Evolutionary conservation across 2,888 invertebrate genomes (phyloP).

Genomic region (Deilephila porcellus): DNA sequence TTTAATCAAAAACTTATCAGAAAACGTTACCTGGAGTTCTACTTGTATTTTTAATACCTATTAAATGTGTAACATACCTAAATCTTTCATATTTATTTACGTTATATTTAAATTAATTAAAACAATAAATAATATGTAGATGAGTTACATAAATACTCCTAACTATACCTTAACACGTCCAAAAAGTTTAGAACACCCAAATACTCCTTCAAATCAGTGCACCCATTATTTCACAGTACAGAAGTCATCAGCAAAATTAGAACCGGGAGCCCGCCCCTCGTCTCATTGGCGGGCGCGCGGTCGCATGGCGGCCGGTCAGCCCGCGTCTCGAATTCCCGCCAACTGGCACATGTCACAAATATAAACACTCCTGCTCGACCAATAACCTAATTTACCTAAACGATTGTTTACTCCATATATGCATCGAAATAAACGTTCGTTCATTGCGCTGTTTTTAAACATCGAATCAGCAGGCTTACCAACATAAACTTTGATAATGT

Average conservation of each 20-base stretch:
- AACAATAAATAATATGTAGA: not conserved
- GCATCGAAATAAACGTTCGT: not conserved
- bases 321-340: slow-evolving; percentile 65
- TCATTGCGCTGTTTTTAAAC: not conserved
- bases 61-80: not conserved
- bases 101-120: not conserved
- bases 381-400: slow-evolving; percentile 32
- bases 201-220: not conserved
- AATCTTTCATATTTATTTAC: not conserved
- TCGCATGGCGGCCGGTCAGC: slow-evolving; percentile 75
- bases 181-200: not conserved
- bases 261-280: slow-evolving; percentile 56
- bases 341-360: slow-evolving; percentile 30
- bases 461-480: not conserved
- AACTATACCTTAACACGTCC: not conserved
- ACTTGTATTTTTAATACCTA: not conserved
- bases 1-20: too few species aligned
- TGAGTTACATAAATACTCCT: not conserved
- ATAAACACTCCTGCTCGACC: slow-evolving; percentile 32
- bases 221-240: not conserved
- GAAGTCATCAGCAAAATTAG: slow-evolving; percentile 24
- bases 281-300: slow-evolving; percentile 63
- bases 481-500: not conserved
- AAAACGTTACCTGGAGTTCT: too few species aligned
- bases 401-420: slow-evolving; percentile 15